phyloP scores from a whole-genome alignment of 2,113 vertebrate species.

The Cynocephalus volans region DNA sequence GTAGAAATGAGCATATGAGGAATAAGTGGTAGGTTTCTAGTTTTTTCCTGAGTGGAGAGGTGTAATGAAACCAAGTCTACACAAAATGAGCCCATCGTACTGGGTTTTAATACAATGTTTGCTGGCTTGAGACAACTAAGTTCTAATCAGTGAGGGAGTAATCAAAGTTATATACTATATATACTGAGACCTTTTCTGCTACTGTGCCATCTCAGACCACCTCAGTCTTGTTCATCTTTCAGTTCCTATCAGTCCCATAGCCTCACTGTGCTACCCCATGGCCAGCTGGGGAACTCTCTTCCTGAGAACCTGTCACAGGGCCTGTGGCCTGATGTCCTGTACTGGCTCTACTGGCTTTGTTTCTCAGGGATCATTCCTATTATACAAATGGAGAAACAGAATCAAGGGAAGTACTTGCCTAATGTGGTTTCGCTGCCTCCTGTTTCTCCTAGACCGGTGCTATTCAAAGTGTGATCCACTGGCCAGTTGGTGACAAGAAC shows the following conservation, averaged over 20 bases:
- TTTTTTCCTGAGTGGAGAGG: neutral
- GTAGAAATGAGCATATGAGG: neutral
- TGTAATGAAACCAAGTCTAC: neutral
- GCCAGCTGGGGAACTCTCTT: neutral
- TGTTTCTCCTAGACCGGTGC: neutral
- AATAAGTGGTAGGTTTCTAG: neutral
- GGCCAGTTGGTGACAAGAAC: neutral
- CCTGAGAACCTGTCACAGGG: neutral
- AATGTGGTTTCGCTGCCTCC: neutral
- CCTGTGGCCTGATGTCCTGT: neutral
- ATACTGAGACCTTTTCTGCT: neutral
- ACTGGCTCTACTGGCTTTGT: neutral
- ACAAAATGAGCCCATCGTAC: neutral
- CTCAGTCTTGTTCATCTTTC: neutral
- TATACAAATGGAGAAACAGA: neutral
- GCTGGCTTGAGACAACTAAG: neutral
- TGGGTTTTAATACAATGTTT: neutral
- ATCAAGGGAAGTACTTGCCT: constrained; percentile 7
- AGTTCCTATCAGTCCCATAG: neutral
- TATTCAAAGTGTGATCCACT: neutral
- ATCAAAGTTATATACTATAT: neutral
- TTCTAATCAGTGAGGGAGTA: neutral
- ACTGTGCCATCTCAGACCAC: neutral
- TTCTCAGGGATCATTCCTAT: neutral
- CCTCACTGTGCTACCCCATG: neutral